A percentile compares a stretch with the other conserved stretches of the same genome.
phyloP scores from a whole-genome alignment of 2,113 vertebrate species.

The Lipophrys pholis region DNA sequence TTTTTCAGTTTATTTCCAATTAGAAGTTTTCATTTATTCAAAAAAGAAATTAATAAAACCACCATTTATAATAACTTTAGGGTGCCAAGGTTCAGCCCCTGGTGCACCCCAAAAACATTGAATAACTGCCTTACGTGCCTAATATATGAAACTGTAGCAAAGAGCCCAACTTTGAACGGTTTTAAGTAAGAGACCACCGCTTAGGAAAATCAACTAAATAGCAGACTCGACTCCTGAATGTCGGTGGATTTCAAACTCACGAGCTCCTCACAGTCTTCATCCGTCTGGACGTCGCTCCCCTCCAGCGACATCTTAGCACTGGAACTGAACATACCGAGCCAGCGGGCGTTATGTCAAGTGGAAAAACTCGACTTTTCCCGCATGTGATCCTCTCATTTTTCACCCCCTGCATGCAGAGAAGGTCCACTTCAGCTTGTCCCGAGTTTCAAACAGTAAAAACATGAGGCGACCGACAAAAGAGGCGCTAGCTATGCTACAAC shows the following conservation, averaged over 20 bases:
- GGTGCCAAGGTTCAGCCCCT: too few species aligned
- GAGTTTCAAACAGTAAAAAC: conserved; percentile 31
- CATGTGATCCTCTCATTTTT: conserved; percentile 41
- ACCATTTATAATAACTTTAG: too few species aligned
- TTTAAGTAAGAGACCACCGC: not conserved
- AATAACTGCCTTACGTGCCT: too few species aligned
- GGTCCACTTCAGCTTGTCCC: conserved; percentile 7
- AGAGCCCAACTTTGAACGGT: not conserved
- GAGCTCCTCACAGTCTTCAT: conserved; percentile 80
- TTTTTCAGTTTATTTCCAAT: too few species aligned
- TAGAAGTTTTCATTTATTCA: too few species aligned
- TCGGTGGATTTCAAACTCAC: conserved; percentile 55
- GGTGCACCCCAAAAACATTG: too few species aligned
- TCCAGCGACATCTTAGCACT: conserved; percentile 69
- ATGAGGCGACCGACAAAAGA: conserved; percentile 36
- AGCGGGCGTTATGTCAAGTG: conserved; percentile 35
- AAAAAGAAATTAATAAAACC: too few species aligned
- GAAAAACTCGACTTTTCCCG: conserved; percentile 37
- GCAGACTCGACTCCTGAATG: not conserved
- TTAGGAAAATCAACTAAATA: not conserved
- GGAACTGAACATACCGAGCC: conserved; percentile 17
- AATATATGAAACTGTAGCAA: too few species aligned
- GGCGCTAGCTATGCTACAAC: conserved; percentile 44
- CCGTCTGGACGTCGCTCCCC: conserved; percentile 76
- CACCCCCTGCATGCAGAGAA: not conserved